A percentile compares a stretch with the other conserved stretches of the same genome.
These are phyloP conservation scores for Galeopterus variegatus DNA, from an alignment of 2,113 vertebrate species.

Conservation along the genomic window DNA sequence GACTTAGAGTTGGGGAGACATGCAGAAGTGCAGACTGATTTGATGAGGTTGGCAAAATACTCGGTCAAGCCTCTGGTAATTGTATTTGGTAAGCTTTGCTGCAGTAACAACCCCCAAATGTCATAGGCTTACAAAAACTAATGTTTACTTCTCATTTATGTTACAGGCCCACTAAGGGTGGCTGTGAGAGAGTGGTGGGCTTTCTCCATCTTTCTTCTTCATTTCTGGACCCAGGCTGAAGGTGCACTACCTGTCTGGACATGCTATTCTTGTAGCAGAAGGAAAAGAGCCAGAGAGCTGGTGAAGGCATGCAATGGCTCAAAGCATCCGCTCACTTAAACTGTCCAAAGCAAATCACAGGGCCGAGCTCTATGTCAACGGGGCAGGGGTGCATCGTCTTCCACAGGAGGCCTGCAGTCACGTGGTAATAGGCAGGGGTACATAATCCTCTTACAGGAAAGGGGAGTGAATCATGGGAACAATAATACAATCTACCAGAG, in stretches of 20 bases:
- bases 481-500: slow-evolving; percentile 59
- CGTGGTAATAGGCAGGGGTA: neutral
- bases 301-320: neutral
- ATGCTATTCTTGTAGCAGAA: slow-evolving; percentile 15
- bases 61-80: neutral
- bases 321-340: slow-evolving; percentile 53
- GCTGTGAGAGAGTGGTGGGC: neutral
- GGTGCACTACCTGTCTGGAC: neutral
- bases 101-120: slow-evolving; percentile 8
- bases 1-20: neutral
- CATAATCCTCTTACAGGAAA: slow-evolving; percentile 70
- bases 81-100: slow-evolving; percentile 39
- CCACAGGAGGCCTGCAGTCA: slow-evolving; percentile 45
- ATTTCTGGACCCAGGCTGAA: slow-evolving; percentile 54
- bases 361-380: neutral
- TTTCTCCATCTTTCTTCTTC: slow-evolving; percentile 52
- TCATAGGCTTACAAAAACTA: slow-evolving; percentile 18
- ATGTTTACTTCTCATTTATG: neutral
- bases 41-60: neutral
- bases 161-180: neutral
- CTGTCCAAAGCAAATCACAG: slow-evolving; percentile 33
- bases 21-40: neutral
- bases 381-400: neutral
- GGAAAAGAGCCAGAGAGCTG: neutral
- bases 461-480: neutral